These are phyloP conservation scores for Oreonectes daqikongensis DNA, from an alignment of 2,797 vertebrate genomes.

Conservation along the genomic window DNA sequence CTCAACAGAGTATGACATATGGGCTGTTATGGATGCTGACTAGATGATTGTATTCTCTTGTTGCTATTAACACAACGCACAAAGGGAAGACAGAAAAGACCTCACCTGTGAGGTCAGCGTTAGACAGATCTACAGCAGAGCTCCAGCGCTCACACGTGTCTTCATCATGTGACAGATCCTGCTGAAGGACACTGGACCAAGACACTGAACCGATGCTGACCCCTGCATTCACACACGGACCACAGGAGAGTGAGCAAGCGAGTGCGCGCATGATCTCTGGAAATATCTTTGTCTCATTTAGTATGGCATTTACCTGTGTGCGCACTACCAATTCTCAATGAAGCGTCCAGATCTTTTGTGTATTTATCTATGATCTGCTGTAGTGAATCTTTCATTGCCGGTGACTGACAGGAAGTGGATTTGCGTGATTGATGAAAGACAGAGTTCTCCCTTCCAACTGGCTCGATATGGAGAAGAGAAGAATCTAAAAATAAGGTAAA, in stretches of 20 bases:
- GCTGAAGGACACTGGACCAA: slow-evolving; percentile 9
- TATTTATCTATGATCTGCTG: slow-evolving; percentile 73
- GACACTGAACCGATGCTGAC: neutral
- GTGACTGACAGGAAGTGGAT: neutral
- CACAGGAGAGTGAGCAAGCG: neutral
- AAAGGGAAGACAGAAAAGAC: too few relatives aligned
- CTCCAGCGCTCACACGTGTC: too few relatives aligned
- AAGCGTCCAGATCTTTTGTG: slow-evolving; percentile 70
- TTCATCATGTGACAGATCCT: neutral
- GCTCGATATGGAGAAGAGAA: neutral
- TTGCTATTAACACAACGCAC: too few relatives aligned
- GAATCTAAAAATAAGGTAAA: slow-evolving; percentile 50
- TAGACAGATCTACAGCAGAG: neutral
- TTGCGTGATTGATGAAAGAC: neutral
- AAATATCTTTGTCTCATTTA: neutral
- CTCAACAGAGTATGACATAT: neutral
- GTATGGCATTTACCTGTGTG: slow-evolving; percentile 62
- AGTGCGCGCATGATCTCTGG: neutral
- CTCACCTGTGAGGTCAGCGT: neutral
- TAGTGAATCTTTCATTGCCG: slow-evolving; percentile 56
- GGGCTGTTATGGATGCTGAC: neutral
- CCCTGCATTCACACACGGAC: slow-evolving; percentile 4
- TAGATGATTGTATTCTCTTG: too few relatives aligned
- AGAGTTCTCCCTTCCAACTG: neutral
- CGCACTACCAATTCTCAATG: slow-evolving; percentile 56